Base-by-base conservation (phyloP, 1,140 invertebrate genomes). In the Diploscapter pachys region DNA sequence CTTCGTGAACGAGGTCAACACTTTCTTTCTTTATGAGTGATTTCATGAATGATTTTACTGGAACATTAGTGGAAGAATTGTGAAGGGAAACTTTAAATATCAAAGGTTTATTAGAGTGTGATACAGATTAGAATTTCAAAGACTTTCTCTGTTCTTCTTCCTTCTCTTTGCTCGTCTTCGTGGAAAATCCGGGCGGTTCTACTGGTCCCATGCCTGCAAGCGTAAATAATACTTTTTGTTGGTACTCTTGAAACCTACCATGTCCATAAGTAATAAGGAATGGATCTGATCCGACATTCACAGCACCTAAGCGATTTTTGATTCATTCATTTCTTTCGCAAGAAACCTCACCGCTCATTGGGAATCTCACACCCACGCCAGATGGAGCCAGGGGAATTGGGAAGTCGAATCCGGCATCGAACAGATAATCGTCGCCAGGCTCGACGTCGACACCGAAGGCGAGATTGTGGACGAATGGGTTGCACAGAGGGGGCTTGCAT, bases 401-500 rank as follows among this genome's bases (percentile, higher is more conserved):
- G 67, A 80, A 76, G 56, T 80, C 79, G 13, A 80, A 57, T 8
- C 79, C 79, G 50, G 73, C 79, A 56, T 80, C 79, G 52, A 80
- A 72, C 48, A 80, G 74, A 63, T 70, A 75, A 62, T 79, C 79
- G 74, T 79, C 77, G 57, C 77, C 77, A 48, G 77, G 77, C 64
- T 80, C 79, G n/a, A 80, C 79, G 53, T 80, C 79, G 5, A 80
- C 73, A 51, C 79, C 79, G 53, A 80, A 80, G 49, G 73, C 79
- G 48, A 76, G 54, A 55, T 79, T 80, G 55, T 80, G 77, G 31
- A 80, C 77, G 66, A 80, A 80, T 56, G 77, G 77, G 66, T 80
- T 80, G 63, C 79, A 80, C 70, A 80, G 74, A 3, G 79, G 79
- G 51, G 77, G 77, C 59, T 80, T 80, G 59, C 79, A 80, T 3